Conservation (phyloP, 2,113 vertebrate genomes). For the Alligator mississippiensis region DNA sequence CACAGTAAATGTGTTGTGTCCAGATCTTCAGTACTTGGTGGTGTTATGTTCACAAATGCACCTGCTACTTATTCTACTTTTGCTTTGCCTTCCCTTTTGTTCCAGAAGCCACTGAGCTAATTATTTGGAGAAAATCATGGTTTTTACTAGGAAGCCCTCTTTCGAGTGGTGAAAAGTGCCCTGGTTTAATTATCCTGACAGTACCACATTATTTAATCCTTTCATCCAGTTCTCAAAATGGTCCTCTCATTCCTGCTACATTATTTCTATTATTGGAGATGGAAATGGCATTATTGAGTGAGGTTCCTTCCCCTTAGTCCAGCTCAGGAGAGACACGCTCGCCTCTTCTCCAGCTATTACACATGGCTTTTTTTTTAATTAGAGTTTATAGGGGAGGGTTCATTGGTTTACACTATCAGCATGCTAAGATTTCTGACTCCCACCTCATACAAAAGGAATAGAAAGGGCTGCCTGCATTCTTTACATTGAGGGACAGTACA, state of each 20-base stretch:
- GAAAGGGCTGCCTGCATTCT: not conserved
- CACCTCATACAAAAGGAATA: not conserved
- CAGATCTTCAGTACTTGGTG: no score
- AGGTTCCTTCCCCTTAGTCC: accelerated
- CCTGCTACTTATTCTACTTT: accelerated
- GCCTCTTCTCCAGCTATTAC: not conserved
- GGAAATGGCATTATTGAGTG: not conserved
- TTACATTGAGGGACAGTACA: not conserved
- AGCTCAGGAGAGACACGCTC: not conserved
- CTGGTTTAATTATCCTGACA: not conserved
- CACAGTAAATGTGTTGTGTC: no score
- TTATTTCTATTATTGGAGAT: not conserved
- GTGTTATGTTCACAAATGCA: not conserved
- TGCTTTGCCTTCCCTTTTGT: not conserved
- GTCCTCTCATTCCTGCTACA: not conserved
- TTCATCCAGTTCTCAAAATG: not conserved
- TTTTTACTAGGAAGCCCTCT: not conserved
- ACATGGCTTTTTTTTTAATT: not conserved
- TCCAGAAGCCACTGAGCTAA: not conserved
- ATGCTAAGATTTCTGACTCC: not conserved
- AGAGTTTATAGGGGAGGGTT: not conserved
- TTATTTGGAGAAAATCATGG: not conserved
- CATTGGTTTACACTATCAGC: not conserved
- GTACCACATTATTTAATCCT: not conserved
- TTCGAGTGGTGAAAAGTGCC: not conserved